These are phyloP conservation scores for Lichenostomus cassidix DNA, from an alignment of 2,113 vertebrate genomes.

Conservation along the genomic window DNA sequence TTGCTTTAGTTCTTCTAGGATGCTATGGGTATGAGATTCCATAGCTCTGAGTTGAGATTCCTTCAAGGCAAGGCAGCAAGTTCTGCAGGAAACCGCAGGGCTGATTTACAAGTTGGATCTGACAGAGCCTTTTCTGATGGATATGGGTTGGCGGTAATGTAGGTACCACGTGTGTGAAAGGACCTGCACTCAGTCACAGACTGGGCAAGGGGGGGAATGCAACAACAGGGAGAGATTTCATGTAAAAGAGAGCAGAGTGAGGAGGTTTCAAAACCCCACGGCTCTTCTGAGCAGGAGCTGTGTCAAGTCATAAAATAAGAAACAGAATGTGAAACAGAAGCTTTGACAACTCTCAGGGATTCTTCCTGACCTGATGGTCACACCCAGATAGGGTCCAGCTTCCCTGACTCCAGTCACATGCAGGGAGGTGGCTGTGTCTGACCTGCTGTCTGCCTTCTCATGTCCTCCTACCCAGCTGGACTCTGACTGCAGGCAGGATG, in stretches of 20 bases:
- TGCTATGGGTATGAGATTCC: neutral
- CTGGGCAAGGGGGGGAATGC: neutral
- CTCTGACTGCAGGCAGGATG: neutral
- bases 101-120: neutral
- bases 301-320: neutral
- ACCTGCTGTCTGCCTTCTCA: neutral
- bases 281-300: neutral
- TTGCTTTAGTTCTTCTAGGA: neutral
- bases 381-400: neutral
- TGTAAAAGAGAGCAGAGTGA: neutral
- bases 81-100: neutral
- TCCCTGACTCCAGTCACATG: too few relatives aligned
- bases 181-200: neutral
- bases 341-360: neutral
- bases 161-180: fast-evolving
- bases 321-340: neutral
- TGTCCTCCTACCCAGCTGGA: neutral
- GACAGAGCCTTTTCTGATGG: neutral
- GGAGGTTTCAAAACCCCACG: neutral
- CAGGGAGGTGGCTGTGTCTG: neutral
- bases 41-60: neutral
- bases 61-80: neutral
- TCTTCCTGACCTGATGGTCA: neutral
- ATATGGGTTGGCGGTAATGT: neutral
- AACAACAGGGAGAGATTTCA: neutral